phyloP scores from a whole-genome alignment of 2,888 invertebrate genomes.

The Tenthredo scrophulariae region DNA sequence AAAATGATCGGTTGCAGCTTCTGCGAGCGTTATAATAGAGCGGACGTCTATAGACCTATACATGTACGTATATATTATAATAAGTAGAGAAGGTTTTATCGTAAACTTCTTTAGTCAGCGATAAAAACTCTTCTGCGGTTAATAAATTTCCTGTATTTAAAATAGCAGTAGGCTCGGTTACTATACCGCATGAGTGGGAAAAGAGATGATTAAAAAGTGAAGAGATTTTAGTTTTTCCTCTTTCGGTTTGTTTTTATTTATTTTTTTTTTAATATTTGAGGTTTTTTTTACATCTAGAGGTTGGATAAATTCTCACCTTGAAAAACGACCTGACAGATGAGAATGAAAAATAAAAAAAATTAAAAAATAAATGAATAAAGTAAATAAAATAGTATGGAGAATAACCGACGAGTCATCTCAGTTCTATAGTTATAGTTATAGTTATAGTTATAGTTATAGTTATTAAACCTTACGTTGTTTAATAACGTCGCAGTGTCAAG shows the following conservation, averaged over 20 bases:
- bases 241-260: no score
- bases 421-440: no score
- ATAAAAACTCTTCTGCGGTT: conserved; percentile 7
- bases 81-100: not conserved
- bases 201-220: not conserved
- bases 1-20: not conserved
- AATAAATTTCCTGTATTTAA: conserved; percentile 14
- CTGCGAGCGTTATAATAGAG: not conserved
- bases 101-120: not conserved
- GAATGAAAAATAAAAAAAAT: not conserved
- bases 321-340: not conserved
- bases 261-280: not conserved
- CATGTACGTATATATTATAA: not conserved
- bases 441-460: no score
- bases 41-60: no score
- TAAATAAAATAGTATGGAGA: not conserved
- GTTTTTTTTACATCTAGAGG: not conserved
- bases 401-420: not conserved
- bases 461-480: not conserved
- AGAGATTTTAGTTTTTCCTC: not conserved
- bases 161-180: not conserved
- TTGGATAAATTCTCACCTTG: not conserved
- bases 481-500: conserved; percentile 15
- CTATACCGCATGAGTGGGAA: not conserved
- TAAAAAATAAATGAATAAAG: not conserved